These are phyloP conservation scores for Sakesphorus luctuosus DNA, from an alignment of 2,113 vertebrate species.

Conservation along the genomic window DNA sequence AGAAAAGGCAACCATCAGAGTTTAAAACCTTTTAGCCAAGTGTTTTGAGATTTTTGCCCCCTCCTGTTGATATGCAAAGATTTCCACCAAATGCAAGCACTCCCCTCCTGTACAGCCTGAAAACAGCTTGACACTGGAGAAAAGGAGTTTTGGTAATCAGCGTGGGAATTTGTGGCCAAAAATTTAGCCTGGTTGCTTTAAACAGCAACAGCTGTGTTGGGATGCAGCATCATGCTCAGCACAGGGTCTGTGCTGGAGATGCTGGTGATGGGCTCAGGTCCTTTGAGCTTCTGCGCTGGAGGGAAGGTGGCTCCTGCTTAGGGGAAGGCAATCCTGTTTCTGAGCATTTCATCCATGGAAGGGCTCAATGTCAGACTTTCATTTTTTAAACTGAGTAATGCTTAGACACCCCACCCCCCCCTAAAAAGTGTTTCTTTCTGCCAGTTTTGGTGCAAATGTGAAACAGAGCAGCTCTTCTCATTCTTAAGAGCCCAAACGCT, in stretches of 20 bases:
- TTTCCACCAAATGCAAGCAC: not conserved
- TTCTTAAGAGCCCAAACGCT: not conserved
- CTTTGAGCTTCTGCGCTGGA: not conserved
- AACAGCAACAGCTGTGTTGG: not conserved
- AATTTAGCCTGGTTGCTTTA: not conserved
- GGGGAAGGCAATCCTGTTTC: not conserved
- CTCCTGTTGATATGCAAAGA: fast-evolving
- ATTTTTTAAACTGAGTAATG: not conserved
- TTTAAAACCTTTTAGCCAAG: not conserved
- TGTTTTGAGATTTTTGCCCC: not conserved
- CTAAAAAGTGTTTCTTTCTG: not conserved
- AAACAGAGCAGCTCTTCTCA: not conserved
- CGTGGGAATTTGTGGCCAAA: not conserved
- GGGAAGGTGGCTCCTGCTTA: not conserved
- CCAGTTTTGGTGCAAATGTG: not conserved
- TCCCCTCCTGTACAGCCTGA: not conserved
- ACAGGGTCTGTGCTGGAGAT: fast-evolving
- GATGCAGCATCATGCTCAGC: not conserved
- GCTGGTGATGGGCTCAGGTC: not conserved
- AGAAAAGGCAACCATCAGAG: not conserved
- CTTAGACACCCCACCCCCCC: not conserved
- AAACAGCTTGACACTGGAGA: not conserved
- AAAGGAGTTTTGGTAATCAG: not conserved
- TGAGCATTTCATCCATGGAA: not conserved
- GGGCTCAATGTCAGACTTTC: not conserved